Percentiles rank a stretch among this genome's conserved stretches.
Evolutionary conservation across 2,113 vertebrate genomes (phyloP).

Genomic region (Hemibagrus wyckioides): DNA sequence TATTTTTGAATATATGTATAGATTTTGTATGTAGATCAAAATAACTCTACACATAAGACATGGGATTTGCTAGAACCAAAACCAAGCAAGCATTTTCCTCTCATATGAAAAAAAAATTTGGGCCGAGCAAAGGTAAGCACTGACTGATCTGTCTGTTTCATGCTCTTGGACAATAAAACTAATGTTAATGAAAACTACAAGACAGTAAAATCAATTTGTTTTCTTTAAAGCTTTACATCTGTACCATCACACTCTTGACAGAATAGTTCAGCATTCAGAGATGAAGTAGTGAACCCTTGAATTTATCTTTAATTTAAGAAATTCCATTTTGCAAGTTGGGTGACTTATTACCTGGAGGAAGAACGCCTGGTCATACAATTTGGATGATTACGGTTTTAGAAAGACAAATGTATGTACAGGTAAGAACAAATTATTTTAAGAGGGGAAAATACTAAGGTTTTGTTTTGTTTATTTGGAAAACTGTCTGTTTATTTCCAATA

Average conservation of each 20-base stretch:
- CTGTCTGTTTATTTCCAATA: constrained; percentile 28
- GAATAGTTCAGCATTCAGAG: constrained; percentile 33
- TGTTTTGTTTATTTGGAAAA: constrained; percentile 11
- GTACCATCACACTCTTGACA: constrained; percentile 50
- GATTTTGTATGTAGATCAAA: constrained; percentile 52
- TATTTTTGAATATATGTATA: constrained; percentile 58
- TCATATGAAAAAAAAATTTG: not conserved
- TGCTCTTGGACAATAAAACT: constrained; percentile 62
- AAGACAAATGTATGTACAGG: not conserved
- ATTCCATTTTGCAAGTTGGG: constrained; percentile 62
- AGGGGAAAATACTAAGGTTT: constrained; percentile 6
- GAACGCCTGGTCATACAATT: constrained; percentile 51
- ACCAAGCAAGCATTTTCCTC: constrained; percentile 27
- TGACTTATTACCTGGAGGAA: constrained; percentile 65
- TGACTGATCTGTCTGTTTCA: constrained; percentile 41
- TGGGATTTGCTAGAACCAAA: constrained; percentile 47
- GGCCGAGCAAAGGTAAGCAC: not conserved
- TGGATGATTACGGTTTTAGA: constrained; percentile 46
- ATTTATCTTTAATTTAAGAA: constrained; percentile 36
- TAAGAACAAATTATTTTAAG: not conserved
- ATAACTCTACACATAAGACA: constrained; percentile 45
- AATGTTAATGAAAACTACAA: constrained; percentile 55
- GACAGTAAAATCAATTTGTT: constrained; percentile 21
- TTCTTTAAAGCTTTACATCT: constrained; percentile 9
- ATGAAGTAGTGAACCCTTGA: constrained; percentile 23